Evolutionary conservation across 2,113 vertebrate species (phyloP), one percentile per base, ranked within the genome.

Genomic region (Hiodon alosoides): DNA sequence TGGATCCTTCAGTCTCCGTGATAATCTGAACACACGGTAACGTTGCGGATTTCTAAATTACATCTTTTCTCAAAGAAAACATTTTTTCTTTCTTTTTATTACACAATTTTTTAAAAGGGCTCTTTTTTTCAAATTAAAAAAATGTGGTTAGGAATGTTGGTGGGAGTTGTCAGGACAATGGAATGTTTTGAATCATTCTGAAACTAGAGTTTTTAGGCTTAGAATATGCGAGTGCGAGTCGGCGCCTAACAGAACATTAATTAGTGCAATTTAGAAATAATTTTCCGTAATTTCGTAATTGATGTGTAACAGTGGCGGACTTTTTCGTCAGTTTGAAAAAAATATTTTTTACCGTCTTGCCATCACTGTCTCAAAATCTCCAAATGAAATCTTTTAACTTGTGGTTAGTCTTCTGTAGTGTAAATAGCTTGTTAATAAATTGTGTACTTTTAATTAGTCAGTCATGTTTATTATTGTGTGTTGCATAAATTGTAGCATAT

Each of bases 391-490:
- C 79, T 86, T 85, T 83, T 80, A 78, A 84, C 67, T 84, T 82
- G 85, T 85, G 80, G 81, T 86, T 86, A 85, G 83, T 88, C 85
- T 81, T 83, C 80, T 79, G 50, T 54, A 86, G 55, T 85, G 88
- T 91, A 90, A 89, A 91, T 89, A 92, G 69, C 61, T 46, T 78
- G 80, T 88, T 89, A 89, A 89, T 90, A 73, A 73, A 82, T 85
- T 62, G 79, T 84, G 79, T 74, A 83, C 84, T 89, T 89, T 86
- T 85, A 80, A 81, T 77, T 51, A 74, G 55, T 47, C 54, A 58
- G 47, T 65, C 13, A 59, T 55, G 58, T 59, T 48, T 69, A 52
- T 52, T 51, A 13, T 59, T 61, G 47, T 31, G 11, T 55, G 4
- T 53, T 65, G 51, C 9, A 53, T 11, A 52, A 14, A 14, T 65